Evolutionary conservation across 2,113 vertebrate species (phyloP), one percentile per base, ranked within the genome.

Genomic region (Chaenogobius annularis): DNA sequence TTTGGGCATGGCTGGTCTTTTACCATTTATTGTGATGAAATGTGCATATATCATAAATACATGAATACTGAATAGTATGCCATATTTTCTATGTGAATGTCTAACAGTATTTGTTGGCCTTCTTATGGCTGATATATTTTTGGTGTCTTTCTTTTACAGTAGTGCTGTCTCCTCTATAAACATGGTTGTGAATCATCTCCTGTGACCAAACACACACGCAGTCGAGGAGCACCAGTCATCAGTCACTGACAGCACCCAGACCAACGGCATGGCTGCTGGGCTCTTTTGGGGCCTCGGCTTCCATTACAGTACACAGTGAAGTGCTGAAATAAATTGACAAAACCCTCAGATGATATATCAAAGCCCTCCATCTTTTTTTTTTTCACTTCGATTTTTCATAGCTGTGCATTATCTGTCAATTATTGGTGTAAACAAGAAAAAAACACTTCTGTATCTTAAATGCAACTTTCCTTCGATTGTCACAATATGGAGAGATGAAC

Each of bases 221-320:
- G 7, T 8, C 44, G 26, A 31, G 58, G 72, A 48, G 22, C 75
- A 69, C 26, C 62, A 26, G 9, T 59, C 52, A 70, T 84, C 77
- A 66, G 69, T 82, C 85, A 80, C 50, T 84, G 58, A 66, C 77
- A 70, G 52, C 78, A 68, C 63, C 77, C 58, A 67, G 62, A 79
- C 68, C 56, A 81, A 68, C 66, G 46, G 68, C 58, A 69, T 68
- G 48, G 61, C 68, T 74, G 68, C 72, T 46, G 65, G 59, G 64
- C 76, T 75, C 70, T 46, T 68, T 50, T 71, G 81, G 74, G 72
- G 80, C 75, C 66, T 64, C 54, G 58, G 50, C 68, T 79, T 31
- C 73, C 71, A 56, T 85, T 83, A 83, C 75, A 73, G 61, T 62
- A 47, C 66, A 85, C 80, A 85, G 65, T 72, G 46, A 68, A 62